Base-by-base conservation (phyloP, 2,888 invertebrate species). In the Stenodera caucasica region DNA sequence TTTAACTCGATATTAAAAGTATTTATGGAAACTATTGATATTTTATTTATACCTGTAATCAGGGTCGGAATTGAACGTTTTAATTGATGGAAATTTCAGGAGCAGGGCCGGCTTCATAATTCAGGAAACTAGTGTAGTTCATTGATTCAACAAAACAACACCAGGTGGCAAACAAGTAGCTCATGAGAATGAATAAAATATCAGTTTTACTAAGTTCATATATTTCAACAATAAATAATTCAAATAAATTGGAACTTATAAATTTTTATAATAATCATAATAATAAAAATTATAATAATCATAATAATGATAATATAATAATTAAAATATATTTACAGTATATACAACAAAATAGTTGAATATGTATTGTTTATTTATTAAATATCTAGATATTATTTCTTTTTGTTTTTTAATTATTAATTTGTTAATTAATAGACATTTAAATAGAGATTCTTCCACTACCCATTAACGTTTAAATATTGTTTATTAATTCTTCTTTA, bases 211-310 rank as follows among this genome's bases (percentile, higher is more conserved):
- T 76, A 77, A 68, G 72, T 72, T n/a, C 73, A 75, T 77, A 74
- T 77, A 78, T 79, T 76, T 78, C 76, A 79, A 78, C 77, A 78
- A 78, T 78, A 78, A 77, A 76, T 71, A 72, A 69, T 72, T 73
- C 67, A 73, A 71, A 74, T 76, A 73, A 75, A 66, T 77, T 77
- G 76, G 74, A 76, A 73, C 74, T 76, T 77, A 79, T 77, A 79
- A 78, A 78, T 72, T 74, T 76, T 45, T n/a, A 9, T 2, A 33
- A n/a, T 33, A 12, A 35, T 35, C 5, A 14, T 35, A 14, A 35
- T 32, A 32, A 70, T 75, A 72, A n/a, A n/a, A n/a, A n/a, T n/a
- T n/a, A n/a, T n/a, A n/a, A n/a, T n/a, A n/a, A n/a, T n/a, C n/a
- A n/a, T n/a, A n/a, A n/a, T n/a, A n/a, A n/a, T n/a, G n/a, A 72